Base-by-base conservation (phyloP, 2,888 invertebrate genomes). In the Drosophila quasianomalipes region DNA sequence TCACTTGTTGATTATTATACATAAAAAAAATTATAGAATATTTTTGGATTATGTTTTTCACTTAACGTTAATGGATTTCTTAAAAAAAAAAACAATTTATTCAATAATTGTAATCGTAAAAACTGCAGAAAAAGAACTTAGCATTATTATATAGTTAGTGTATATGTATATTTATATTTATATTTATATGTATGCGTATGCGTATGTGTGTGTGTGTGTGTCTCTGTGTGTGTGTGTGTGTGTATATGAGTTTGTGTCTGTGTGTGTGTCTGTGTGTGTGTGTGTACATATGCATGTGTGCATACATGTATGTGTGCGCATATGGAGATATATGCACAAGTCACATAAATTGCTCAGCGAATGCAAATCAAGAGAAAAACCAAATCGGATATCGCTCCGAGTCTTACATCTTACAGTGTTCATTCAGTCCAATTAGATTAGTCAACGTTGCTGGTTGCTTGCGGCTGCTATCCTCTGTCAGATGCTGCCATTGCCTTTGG, bases 81-180 rank as follows among this genome's bases (percentile, higher is more conserved):
- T 65, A 54, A 54, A 54, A 51, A 67, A 67, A 80, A 67, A 80
- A 73, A 65, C 52, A 62, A 59, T 63, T 1, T 82, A 83, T 65
- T 70, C 58, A 61, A 68, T 79, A 74, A 68, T 71, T 44, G 53
- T 71, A 74, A 70, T 63, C 55, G 60, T 82, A 72, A 82, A 55
- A 63, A 55, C 74, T 79, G 85, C 49, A 62, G 58, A 74, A 74
- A 84, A 39, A 63, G 71, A 85, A 70, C 83, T 82, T 85, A 82
- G 53, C 44, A 37, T 64, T 30, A 59, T 61, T 76, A 53, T 59
- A n/a, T 76, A 31, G 44, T 49, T 19, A 10, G 37, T 53, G 47
- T 35, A 51, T 37, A 30, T n/a, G 28, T 57, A 37, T 58, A 19
- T 55, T 7, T 55, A 22, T 37, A 19, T 37, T 22, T 22, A 22